Evolutionary conservation across 2,888 invertebrate genomes (phyloP), one percentile per base, ranked within the genome.

Genomic region (Drosophila atripex): DNA sequence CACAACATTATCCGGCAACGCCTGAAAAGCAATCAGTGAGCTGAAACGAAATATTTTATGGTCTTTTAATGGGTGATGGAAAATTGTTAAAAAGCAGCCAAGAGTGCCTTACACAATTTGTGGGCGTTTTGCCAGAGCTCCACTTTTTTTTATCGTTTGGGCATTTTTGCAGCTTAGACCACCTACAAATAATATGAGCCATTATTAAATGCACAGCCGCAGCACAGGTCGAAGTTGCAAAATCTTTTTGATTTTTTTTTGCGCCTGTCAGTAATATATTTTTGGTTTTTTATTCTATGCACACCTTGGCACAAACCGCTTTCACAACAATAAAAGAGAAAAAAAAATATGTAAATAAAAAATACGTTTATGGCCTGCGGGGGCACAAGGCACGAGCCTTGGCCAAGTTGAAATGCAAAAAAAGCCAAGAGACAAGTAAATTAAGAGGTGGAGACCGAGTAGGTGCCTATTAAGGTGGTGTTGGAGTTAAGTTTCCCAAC

Each of bases 111-210:
- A 73, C 85, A 61, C 66, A 84, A 83, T 61, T 74, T 71, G 69
- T 85, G 73, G 78, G 82, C 85, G 82, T 77, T 47, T 63, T 73
- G 43, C 30, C 28, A 46, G 25, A 47, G 76, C 58, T 38, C 41
- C 49, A 18, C 8, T 58, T 57, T 63, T 47, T 72, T 30, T 45
- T 61, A 43, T 56, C 70, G 11, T 51, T 49, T 63, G 7, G 9
- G 16, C 12, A 56, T 46, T 53, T 63, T 32, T 63, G 41, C 49
- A 50, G 7, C 35, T 60, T 49, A 59, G 82, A 78, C 83, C 83
- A 84, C 83, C 83, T 87, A 87, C 87, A 84, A 77, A 71, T 75
- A 78, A 75, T 78, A 73, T 47, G 47, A 41, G 32, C 47, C 75
- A 86, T 72, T 80, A 86, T 80, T 79, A 83, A 80, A 73, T 86